phyloP scores from a whole-genome alignment of 2,888 invertebrate genomes.

The Ctena decussata region DNA sequence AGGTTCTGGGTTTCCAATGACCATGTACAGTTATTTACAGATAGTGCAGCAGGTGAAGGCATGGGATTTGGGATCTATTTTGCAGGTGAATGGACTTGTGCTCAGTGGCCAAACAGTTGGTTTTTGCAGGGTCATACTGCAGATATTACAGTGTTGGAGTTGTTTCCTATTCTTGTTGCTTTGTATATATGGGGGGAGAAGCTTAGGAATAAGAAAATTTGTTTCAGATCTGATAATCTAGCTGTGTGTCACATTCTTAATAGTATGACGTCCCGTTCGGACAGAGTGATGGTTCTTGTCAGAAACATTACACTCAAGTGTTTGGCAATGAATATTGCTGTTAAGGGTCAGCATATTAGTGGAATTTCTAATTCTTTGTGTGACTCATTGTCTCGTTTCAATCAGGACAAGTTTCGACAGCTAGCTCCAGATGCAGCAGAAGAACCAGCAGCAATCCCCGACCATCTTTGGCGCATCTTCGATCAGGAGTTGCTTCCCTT shows the following conservation, averaged over 20 bases:
- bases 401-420: conserved; percentile 11
- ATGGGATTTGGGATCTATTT: conserved; percentile 46
- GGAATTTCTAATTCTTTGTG: conserved; percentile 12
- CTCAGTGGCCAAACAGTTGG: conserved; percentile 37
- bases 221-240: conserved; percentile 39
- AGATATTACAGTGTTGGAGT: conserved; percentile 18
- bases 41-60: conserved; percentile 6
- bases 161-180: conserved; percentile 23
- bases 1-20: too few relatives aligned
- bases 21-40: too few relatives aligned
- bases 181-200: conserved; percentile 27
- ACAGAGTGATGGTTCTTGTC: conserved; percentile 25
- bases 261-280: conserved; percentile 43
- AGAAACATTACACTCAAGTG: conserved; percentile 31
- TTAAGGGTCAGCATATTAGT: conserved; percentile 33
- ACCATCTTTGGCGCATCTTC: conserved; percentile 22
- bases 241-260: conserved; percentile 39
- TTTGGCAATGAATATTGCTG: conserved; percentile 20
- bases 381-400: conserved; percentile 29
- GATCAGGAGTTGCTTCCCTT: not conserved
- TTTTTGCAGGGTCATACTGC: not conserved
- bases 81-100: conserved; percentile 21
- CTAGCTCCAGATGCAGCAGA: conserved; percentile 24
- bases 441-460: too few relatives aligned
- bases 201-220: conserved; percentile 33